Base-by-base conservation (phyloP, 2,888 invertebrate species). In the Tipula unca region DNA sequence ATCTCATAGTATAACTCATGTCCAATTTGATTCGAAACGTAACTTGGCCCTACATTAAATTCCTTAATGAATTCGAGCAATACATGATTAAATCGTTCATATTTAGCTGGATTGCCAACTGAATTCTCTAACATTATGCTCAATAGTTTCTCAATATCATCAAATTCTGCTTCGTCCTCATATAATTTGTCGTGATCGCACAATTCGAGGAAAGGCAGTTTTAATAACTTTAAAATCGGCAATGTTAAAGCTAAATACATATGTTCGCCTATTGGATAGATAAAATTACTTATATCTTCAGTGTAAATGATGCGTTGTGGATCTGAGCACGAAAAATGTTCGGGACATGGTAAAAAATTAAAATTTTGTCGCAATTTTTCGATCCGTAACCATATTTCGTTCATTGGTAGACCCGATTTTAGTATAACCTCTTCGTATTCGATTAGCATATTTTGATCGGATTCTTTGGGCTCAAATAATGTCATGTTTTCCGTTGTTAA, bases 381-480 rank as follows among this genome's bases (percentile, higher is more conserved):
- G 86, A 94, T 93, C 86, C 96, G 93, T 87, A 94, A 91, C 96
- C 96, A 96, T 87, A 96, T 92, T 87, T 94, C 94, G 89, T 94
- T 93, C 88, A 94, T 91, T 32, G 96, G 96, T 89, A 96, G 90
- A 85, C 94, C 93, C 85, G 94, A 93, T 48, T 90, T 91, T 85
- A 94, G 89, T 85, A 94, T 92, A 1, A 93, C 89, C 88, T 94
- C 94, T 89, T 95, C 94, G 87, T 93, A 91, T 85, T 93, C 93
- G 85, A 93, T 91, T 87, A 92, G 87, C 0, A 88, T 88, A 3
- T 87, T 86, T 86, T 91, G 90, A 69, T 89, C 89, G 0, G 87
- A 87, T 1, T 89, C 89, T 0, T 87, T 69, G 0, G 90, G 90
- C 85, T 88, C 88, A 20, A 90, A 87, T 48, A 88, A 89, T 36